Conservation (phyloP, 2,888 invertebrate species). For the Allolobophora icterica region DNA sequence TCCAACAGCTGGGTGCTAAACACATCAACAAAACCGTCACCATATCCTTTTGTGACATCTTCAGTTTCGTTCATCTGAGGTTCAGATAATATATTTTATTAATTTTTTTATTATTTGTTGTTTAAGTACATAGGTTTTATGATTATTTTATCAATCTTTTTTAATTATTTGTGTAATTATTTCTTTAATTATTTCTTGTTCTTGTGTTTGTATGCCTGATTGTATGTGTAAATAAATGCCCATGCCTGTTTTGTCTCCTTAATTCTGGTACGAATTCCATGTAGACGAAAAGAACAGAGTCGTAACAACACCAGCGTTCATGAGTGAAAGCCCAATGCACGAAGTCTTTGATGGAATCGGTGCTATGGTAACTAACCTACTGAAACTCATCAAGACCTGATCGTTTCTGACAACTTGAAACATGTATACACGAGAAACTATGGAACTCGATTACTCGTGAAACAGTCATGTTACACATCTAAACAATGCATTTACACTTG, state of each 20-base stretch:
- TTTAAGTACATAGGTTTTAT: too few relatives aligned
- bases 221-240: neutral
- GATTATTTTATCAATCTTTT: neutral
- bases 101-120: neutral
- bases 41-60: slow-evolving; percentile 58
- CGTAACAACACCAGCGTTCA: slow-evolving; percentile 71
- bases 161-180: neutral
- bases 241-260: neutral
- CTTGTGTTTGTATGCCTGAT: neutral
- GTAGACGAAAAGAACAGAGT: slow-evolving; percentile 68
- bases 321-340: slow-evolving; percentile 68
- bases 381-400: slow-evolving; percentile 49
- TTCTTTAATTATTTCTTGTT: neutral
- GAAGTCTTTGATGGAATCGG: slow-evolving; percentile 70
- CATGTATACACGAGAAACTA: too few relatives aligned
- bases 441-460: neutral
- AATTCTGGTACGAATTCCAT: slow-evolving; percentile 62
- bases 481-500: neutral
- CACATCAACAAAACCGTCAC: slow-evolving; percentile 59
- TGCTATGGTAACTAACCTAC: slow-evolving; percentile 65
- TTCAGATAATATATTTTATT: neutral
- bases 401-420: neutral
- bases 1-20: slow-evolving; percentile 68
- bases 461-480: neutral
- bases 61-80: neutral